phyloP scores from a whole-genome alignment of 2,888 invertebrate genomes.

The Dasysyrphus albostriatus region DNA sequence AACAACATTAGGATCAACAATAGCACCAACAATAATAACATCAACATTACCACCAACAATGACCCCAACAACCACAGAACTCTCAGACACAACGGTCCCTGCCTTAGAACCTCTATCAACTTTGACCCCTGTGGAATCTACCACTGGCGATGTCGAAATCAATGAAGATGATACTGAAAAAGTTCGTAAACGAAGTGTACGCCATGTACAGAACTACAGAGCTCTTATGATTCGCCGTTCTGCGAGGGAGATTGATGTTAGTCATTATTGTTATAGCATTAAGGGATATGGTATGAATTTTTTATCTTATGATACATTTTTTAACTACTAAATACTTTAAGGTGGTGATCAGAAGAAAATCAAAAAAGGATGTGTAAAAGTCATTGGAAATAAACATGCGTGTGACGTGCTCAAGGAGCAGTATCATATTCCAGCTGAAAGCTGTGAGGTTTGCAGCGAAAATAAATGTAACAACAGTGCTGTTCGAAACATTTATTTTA shows the following conservation, averaged over 20 bases:
- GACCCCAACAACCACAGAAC: slow-evolving; percentile 10
- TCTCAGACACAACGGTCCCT: slow-evolving; percentile 10
- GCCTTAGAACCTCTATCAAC: background rate
- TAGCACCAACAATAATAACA: background rate
- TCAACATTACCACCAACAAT: background rate
- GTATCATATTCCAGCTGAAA: background rate
- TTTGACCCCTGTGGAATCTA: background rate
- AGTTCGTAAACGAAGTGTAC: slow-evolving; percentile 8
- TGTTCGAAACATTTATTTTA: background rate
- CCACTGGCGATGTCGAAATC: background rate
- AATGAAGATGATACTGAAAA: background rate
- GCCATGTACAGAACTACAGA: background rate
- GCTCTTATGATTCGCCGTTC: slow-evolving; percentile 2
- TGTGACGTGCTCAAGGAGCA: slow-evolving; percentile 31
- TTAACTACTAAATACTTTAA: background rate
- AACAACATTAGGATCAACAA: no score
- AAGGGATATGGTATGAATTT: slow-evolving; percentile 2
- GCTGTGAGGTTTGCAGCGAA: slow-evolving; percentile 15
- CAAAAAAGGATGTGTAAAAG: slow-evolving; percentile 36
- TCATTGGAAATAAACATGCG: background rate
- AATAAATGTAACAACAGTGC: slow-evolving; percentile 38
- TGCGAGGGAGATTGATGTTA: background rate
- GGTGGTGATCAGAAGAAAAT: background rate
- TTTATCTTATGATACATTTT: background rate
- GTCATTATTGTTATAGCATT: slow-evolving; percentile 32